A percentile compares a stretch with the other conserved stretches of the same genome.
phyloP scores from a whole-genome alignment of 2,888 invertebrate species.

The Caenorhabditis imperialis region DNA sequence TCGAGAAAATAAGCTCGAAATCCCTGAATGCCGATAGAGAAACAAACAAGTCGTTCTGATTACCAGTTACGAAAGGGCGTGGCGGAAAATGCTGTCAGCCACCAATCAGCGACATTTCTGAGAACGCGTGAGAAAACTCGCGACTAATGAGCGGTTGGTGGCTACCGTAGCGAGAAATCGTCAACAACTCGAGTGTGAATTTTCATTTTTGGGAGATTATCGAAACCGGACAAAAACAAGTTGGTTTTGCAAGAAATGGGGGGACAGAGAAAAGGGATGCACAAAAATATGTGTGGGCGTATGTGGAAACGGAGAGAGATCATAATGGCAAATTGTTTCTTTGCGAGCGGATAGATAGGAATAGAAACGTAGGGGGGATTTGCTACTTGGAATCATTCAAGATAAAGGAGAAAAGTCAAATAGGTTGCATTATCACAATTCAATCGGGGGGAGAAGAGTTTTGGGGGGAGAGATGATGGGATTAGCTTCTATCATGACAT shows the following conservation, averaged over 20 bases:
- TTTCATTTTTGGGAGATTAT: neutral
- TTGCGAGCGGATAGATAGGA: neutral
- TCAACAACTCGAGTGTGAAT: no score
- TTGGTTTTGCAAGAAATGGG: constrained; percentile 3
- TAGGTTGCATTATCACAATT: neutral
- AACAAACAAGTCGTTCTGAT: no score
- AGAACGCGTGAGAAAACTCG: no score
- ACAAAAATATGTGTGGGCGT: neutral
- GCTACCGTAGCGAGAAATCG: no score
- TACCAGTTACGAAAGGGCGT: no score
- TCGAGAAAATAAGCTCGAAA: no score
- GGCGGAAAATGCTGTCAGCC: no score
- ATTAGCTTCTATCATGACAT: neutral
- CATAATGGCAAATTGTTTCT: constrained; percentile 1
- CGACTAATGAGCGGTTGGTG: no score
- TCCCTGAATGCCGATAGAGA: no score
- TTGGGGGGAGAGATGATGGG: neutral
- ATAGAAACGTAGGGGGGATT: neutral
- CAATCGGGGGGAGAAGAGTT: neutral
- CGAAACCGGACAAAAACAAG: neutral
- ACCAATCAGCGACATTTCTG: no score
- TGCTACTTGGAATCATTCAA: no score
- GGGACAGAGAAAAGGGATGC: neutral
- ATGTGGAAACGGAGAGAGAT: neutral
- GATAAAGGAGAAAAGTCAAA: no score